phyloP scores from a whole-genome alignment of 2,113 vertebrate species.

The Apeltes quadracus region DNA sequence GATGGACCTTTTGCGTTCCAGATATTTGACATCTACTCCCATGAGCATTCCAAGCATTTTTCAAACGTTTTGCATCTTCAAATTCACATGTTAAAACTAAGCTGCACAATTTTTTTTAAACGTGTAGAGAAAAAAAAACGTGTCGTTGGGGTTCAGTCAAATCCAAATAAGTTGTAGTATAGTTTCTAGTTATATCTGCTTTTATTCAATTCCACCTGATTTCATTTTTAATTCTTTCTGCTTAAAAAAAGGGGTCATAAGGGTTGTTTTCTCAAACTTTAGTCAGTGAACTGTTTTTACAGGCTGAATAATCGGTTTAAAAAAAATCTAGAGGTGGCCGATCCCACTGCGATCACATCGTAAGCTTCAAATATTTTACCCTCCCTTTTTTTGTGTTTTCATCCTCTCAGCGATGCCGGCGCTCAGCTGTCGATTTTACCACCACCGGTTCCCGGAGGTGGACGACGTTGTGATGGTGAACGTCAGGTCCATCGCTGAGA shows the following conservation, averaged over 20 bases:
- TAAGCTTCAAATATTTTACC: neutral
- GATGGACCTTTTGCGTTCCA: neutral
- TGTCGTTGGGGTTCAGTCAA: neutral
- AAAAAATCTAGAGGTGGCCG: neutral
- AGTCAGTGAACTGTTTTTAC: neutral
- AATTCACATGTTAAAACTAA: neutral
- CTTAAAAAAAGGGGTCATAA: too few relatives aligned
- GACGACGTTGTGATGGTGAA: slow-evolving; percentile 99
- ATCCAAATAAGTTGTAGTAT: neutral
- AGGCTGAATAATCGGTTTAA: neutral
- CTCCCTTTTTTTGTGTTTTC: neutral
- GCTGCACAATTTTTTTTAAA: neutral
- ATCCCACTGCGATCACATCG: neutral
- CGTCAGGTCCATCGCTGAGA: slow-evolving; percentile 96
- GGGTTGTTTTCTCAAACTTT: neutral
- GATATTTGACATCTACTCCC: neutral
- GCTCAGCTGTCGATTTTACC: slow-evolving; percentile 97
- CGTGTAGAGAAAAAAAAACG: neutral
- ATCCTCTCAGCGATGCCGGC: slow-evolving; percentile 88
- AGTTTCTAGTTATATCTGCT: neutral
- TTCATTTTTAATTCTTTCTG: neutral
- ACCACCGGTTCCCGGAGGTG: slow-evolving; percentile 97
- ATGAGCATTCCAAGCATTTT: neutral
- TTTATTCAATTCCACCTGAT: neutral
- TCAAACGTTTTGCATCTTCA: neutral